Evolutionary conservation across 2,113 vertebrate species (phyloP).

Genomic region (Balaeniceps rex): DNA sequence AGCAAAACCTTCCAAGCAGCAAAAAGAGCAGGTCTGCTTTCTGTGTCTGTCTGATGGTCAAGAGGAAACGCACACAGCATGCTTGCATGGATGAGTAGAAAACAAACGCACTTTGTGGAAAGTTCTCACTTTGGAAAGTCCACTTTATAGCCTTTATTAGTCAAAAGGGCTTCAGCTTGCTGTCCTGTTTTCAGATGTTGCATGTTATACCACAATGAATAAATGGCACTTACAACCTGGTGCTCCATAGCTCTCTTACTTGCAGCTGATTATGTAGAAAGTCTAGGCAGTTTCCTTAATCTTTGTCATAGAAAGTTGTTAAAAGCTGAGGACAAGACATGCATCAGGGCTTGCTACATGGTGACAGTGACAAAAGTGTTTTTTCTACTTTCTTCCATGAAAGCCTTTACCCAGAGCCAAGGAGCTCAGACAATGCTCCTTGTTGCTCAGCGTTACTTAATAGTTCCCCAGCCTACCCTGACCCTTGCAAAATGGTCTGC

Average conservation of each 20-base stretch:
- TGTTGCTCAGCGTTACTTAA: background rate
- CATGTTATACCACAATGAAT: background rate
- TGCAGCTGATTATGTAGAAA: background rate
- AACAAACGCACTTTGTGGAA: background rate
- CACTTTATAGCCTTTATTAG: background rate
- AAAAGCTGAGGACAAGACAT: background rate
- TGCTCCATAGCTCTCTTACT: background rate
- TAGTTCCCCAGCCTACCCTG: background rate
- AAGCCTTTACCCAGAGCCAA: background rate
- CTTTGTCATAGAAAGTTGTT: background rate
- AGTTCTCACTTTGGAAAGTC: background rate
- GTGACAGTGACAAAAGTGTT: background rate
- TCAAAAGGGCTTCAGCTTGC: background rate
- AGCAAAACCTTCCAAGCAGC: background rate
- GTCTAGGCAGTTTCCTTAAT: background rate
- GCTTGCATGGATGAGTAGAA: background rate
- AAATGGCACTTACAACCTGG: background rate
- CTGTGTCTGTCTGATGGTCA: background rate
- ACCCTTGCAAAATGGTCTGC: background rate
- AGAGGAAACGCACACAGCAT: background rate
- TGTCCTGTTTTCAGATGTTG: background rate
- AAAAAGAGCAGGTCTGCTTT: background rate
- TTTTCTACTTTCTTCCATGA: background rate
- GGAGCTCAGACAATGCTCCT: background rate
- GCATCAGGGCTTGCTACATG: background rate